Percentiles rank a stretch among this genome's conserved stretches.
phyloP scores from a whole-genome alignment of 2,113 vertebrate species.

The Terrapene triunguis region DNA sequence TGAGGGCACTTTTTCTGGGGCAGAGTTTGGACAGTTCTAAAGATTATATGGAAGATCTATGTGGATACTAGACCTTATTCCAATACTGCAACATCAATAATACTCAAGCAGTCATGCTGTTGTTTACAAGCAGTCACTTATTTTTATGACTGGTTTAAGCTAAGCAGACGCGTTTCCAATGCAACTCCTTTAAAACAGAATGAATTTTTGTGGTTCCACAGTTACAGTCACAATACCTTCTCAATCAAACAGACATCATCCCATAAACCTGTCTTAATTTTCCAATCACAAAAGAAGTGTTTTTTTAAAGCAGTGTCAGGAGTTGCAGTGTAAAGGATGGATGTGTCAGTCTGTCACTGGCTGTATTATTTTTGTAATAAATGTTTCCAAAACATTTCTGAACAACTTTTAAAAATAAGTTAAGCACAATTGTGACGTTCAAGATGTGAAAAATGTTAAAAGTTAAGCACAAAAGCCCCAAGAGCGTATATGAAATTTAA shows the following conservation, averaged over 20 bases:
- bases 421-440: background rate
- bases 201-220: background rate
- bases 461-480: background rate
- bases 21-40: background rate
- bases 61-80: background rate
- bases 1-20: background rate
- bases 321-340: background rate
- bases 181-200: background rate
- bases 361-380: background rate
- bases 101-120: background rate
- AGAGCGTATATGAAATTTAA: background rate
- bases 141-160: background rate
- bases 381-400: conserved; percentile 1
- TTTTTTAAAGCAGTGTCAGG: background rate
- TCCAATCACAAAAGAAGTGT: background rate
- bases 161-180: background rate
- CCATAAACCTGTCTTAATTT: background rate
- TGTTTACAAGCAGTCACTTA: background rate
- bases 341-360: background rate
- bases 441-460: background rate
- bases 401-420: background rate
- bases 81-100: background rate
- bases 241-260: background rate
- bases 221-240: background rate
- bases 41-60: background rate